Evolutionary conservation across 2,888 invertebrate genomes (phyloP), one percentile per base, ranked within the genome.

Genomic region (Patella pellucida): DNA sequence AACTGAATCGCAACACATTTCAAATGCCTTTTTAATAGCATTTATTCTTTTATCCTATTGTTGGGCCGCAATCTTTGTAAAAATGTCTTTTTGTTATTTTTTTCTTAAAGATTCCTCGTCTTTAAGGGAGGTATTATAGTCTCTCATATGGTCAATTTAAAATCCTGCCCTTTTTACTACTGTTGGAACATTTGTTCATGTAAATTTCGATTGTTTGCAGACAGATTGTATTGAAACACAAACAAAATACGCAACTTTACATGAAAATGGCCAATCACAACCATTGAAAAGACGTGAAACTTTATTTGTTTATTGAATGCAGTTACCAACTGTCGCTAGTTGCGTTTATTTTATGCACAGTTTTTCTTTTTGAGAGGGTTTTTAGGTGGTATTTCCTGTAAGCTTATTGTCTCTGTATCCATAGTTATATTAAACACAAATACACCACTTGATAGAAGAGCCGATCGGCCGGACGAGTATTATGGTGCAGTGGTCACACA

Each of bases 101-200:
- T 41, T 41, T 41, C 41, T 1, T 9, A 41, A 41, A 41, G 41
- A 41, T 9, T 41, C 41, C 41, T 41, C 41, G 41, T 9, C 41
- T 41, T 41, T 41, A 9, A 41, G 41, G 7, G 41, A 41, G 41
- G 41, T 41, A 41, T 41, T 41, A 41, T 41, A 9, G 7, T 41
- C 41, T 1, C 41, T 23, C 23, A 62, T 23, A 62, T 62, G 62
- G 62, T 62, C 62, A 62, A 62, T 62, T 62, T 62, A 12, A 19
- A 62, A 62, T 23, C 62, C 12, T n/a, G 62, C 62, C 23, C 41
- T 62, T 62, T 62, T 62, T 19, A 23, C 62, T 23, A 62, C 23
- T 62, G 62, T 62, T 62, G 19, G 62, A 62, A 62, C 62, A 62
- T 62, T 62, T 62, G 62, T 62, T 62, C 23, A 62, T 62, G 62